phyloP scores from a whole-genome alignment of 2,797 vertebrate species.

The Lophotriccus pileatus region DNA sequence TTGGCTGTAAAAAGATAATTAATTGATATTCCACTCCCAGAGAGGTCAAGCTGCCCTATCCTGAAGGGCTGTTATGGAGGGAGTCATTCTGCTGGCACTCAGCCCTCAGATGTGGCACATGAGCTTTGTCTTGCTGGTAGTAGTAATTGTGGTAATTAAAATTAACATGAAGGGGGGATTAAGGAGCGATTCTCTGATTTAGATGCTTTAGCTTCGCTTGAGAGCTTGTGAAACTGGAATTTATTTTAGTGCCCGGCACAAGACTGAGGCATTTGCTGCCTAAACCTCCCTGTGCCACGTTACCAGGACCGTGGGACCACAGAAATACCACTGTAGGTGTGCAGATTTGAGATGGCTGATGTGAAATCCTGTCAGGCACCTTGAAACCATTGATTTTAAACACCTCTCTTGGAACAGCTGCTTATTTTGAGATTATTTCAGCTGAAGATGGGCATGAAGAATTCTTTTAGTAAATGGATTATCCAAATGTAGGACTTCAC shows the following conservation, averaged over 20 bases:
- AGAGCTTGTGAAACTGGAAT: neutral
- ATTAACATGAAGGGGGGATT: slow-evolving; percentile 28
- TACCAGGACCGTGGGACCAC: neutral
- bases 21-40: slow-evolving; percentile 73
- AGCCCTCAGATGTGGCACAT: slow-evolving; percentile 52
- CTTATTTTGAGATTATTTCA: neutral
- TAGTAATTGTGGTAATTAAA: slow-evolving; percentile 71
- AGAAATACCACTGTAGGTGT: neutral
- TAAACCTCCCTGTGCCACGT: neutral
- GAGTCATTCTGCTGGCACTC: slow-evolving; percentile 36
- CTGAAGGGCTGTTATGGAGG: slow-evolving; percentile 28
- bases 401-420: neutral
- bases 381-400: neutral
- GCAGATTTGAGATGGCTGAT: neutral
- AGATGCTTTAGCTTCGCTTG: neutral
- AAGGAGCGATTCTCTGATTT: neutral
- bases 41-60: slow-evolving; percentile 79
- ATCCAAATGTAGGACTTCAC: neutral
- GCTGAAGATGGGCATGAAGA: neutral
- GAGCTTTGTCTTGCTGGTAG: slow-evolving; percentile 76
- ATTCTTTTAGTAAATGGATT: neutral
- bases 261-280: neutral
- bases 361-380: neutral
- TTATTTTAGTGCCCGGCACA: neutral
- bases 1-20: slow-evolving; percentile 79